Conservation (phyloP, 2,113 vertebrate genomes). For the Diphyllodes magnificus region DNA sequence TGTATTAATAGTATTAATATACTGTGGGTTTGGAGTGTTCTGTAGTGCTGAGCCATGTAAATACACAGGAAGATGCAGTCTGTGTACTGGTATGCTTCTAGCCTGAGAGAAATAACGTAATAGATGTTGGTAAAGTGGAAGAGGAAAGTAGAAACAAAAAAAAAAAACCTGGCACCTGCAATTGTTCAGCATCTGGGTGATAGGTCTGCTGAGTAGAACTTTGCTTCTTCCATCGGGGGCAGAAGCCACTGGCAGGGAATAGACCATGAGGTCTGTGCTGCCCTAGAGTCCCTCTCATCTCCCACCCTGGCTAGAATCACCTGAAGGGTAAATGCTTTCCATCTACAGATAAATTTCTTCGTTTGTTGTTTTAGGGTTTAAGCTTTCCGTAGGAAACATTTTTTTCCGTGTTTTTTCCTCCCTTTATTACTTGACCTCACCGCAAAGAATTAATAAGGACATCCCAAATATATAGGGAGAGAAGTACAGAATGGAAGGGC, state of each 20-base stretch:
- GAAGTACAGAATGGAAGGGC: neutral
- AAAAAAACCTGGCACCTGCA: neutral
- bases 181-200: neutral
- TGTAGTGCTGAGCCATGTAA: accelerated
- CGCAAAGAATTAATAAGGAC: neutral
- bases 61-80: neutral
- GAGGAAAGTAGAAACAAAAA: neutral
- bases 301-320: neutral
- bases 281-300: neutral
- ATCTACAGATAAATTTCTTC: neutral
- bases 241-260: neutral
- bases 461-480: neutral
- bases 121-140: neutral
- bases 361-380: neutral
- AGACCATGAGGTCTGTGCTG: neutral
- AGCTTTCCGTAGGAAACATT: neutral
- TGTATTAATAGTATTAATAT: neutral
- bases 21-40: neutral
- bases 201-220: neutral
- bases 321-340: neutral
- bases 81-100: neutral
- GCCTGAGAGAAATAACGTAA: neutral
- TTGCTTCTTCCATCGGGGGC: neutral
- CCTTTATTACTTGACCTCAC: neutral
- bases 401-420: neutral